phyloP scores from a whole-genome alignment of 1,140 invertebrate genomes.

The Pseudomyrmex concolor region DNA sequence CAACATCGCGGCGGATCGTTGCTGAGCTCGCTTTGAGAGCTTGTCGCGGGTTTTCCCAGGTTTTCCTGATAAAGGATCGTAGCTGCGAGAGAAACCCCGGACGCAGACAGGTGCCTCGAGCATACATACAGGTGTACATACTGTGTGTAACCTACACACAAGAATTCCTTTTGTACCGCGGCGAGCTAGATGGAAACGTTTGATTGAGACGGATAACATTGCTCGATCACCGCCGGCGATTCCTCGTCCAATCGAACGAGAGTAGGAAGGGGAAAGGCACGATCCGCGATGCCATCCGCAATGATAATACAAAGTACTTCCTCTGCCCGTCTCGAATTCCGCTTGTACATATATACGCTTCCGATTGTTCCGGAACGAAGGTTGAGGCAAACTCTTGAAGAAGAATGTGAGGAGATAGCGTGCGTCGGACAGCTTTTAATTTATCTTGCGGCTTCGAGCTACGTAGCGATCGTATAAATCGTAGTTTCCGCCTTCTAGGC shows the following conservation, averaged over 20 bases:
- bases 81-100: not conserved
- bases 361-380: not conserved
- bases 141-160: constrained; percentile 26
- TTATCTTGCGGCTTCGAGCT: constrained; percentile 39
- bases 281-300: not conserved
- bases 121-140: constrained; percentile 8
- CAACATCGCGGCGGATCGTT: constrained; percentile 14
- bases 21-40: constrained; percentile 49
- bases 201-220: constrained; percentile 72
- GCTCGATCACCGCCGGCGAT: constrained; percentile 65
- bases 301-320: constrained; percentile 54
- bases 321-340: not conserved
- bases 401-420: too few relatives aligned
- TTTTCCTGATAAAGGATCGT: constrained; percentile 66
- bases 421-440: constrained; percentile 41
- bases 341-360: not conserved
- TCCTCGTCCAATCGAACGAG: constrained; percentile 58
- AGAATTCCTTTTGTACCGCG: constrained; percentile 65
- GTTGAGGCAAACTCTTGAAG: not conserved
- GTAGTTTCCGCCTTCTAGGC: constrained; percentile 29
- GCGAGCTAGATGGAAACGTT: constrained; percentile 54
- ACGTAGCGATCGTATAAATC: constrained; percentile 59
- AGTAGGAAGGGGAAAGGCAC: not conserved
- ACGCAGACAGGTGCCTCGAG: not conserved
- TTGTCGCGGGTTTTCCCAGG: constrained; percentile 45